Base-by-base conservation (phyloP, 2,113 vertebrate genomes). In the Daubentonia madagascariensis region DNA sequence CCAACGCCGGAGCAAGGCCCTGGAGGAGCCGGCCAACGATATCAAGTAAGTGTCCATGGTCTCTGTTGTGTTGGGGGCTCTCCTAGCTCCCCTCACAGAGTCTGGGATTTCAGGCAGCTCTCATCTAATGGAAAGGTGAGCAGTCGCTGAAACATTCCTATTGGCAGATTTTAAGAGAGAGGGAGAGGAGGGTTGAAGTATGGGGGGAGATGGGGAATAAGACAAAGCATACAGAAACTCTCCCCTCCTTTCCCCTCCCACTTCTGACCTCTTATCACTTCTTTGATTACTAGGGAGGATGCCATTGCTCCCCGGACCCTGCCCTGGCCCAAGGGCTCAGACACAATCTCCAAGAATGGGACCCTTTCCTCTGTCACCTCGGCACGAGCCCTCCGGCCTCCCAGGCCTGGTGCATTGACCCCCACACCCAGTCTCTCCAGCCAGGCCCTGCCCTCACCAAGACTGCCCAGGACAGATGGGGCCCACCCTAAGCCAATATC, bases 321-420 rank as follows among this genome's bases (percentile, higher is more conserved):
- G 67, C 99, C 99, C 30, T 99, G 99, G 99, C 98, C 99, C 0
- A 99, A 99, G 98, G 98, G 99, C n/a, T 99, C 99, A 1, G 99
- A 99, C 68, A 99, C 99, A 48, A 98, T 99, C 95, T 99, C 99
- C 95, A 99, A 99, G 98, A 99, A 99, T 0, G 99, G 99, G 96
- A 99, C 99, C 0, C 98, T 99, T 94, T 99, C 99, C 28, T 99
- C 99, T 16, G 98, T 99, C 65, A 98, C 98, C 93, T 99, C 99
- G 22, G 99, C 98, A 80, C 98, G 98, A 1, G 98, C 98, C 54
- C 95, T 98, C 72, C 95, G 92, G 52, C 98, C 40, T 86, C 96
- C 89, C 79, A 96, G 95, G 70, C 85, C 94, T 9, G 96, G 89
- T 17, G 90, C 97, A 6, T 50, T 96, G 32, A 98, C 98, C 4